Conservation (phyloP, 2,888 invertebrate species). For the Phasia obesa region DNA sequence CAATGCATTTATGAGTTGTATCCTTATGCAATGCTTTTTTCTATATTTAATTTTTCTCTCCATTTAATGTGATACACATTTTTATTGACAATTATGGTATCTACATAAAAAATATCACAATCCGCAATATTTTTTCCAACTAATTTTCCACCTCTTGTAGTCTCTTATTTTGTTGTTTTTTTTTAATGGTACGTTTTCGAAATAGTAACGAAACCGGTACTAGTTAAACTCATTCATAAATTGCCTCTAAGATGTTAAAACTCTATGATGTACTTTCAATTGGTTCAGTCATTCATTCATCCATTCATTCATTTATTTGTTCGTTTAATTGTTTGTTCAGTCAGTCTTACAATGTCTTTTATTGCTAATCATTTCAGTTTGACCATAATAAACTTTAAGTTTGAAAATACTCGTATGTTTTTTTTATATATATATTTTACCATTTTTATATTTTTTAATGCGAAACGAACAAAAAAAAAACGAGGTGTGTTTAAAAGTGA, state of each 20-base stretch:
- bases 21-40: constrained; percentile 61
- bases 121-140: constrained; percentile 46
- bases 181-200: constrained; percentile 18
- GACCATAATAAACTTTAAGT: constrained; percentile 55
- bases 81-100: constrained; percentile 51
- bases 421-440: constrained; percentile 14
- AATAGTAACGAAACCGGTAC: constrained; percentile 64
- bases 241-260: constrained; percentile 30
- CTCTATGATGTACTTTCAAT: constrained; percentile 43
- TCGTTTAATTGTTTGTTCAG: neutral
- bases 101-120: neutral
- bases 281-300: constrained; percentile 64
- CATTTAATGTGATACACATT: constrained; percentile 38
- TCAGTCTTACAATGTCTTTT: constrained; percentile 56
- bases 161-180: neutral
- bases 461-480: neutral
- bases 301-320: constrained; percentile 47
- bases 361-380: constrained; percentile 51
- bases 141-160: constrained; percentile 54
- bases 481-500: no score
- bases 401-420: constrained; percentile 15
- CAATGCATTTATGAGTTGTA: constrained; percentile 20
- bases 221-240: constrained; percentile 66
- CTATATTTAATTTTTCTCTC: neutral
- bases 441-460: constrained; percentile 44